Base-by-base conservation (phyloP, 2,797 vertebrate genomes). In the Sternotherus odoratus region DNA sequence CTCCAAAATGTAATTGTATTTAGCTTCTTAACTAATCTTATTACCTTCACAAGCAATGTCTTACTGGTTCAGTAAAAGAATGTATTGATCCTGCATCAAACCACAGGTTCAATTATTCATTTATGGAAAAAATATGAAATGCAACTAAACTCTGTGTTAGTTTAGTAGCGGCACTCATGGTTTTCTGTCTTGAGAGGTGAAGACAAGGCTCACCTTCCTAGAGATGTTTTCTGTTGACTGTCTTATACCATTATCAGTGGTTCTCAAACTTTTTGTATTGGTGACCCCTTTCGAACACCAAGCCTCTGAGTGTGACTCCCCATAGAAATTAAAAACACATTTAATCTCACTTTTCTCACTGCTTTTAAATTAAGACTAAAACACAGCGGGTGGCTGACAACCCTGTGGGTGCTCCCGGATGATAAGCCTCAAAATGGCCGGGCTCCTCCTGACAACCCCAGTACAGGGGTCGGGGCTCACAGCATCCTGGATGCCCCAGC, bases 11-110 rank as follows among this genome's bases (percentile, higher is more conserved):
- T 49, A 89, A 86, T 69, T 77, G 53, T 12, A 53, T 91, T 88
- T 87, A 94, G 75, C 57, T 89, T 75, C 79, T 81, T 83, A 57
- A 86, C 85, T 91, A 87, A 93, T 77, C 79, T 60, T 2, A 3
- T 91, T 91, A 75, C 75, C 77, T 90, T 81, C 77, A 33, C 53
- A 88, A 86, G 85, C 30, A 46, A 81, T 63, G 53, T 87, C 53
- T 49, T 49, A 80, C 93, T 88, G 89, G 48, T 93, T 57, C 82
- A 77, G 79, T 89, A 82, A 33, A 89, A 81, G 69, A 19, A 15
- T 33, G 60, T 48, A 79, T 82, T 75, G 91, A 94, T 86, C 82
- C 2, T 0, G 46, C 93, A 82, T 50, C 85, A 82, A 90, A 7
- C 49, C 53, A 79, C 82, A 88, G 57, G 79, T 90, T 72, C 81